Evolutionary conservation across 2,113 vertebrate genomes (phyloP), one percentile per base, ranked within the genome.

Genomic region (Carassius auratus): DNA sequence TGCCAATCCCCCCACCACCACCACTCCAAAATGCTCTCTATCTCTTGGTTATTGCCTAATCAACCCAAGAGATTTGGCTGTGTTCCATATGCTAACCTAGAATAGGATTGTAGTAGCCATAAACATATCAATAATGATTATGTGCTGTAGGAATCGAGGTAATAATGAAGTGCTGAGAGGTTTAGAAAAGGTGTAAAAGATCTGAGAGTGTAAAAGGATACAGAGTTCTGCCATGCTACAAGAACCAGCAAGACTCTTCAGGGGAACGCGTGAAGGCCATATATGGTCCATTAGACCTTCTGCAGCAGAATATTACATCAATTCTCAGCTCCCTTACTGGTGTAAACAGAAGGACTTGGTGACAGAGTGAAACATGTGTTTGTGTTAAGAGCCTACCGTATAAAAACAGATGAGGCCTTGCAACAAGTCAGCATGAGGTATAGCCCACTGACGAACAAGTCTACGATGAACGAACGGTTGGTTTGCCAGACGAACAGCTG

Each of bases 401-500:
- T 83, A 59, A 83, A 83, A 83, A 83, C 81, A 83, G 81, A 83
- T 42, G 81, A 83, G 81, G 81, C 81, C 68, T 83, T 83, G 81
- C 68, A 83, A 83, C 50, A 33, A 83, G 81, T 57, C 81, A 83
- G 81, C 81, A 83, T 83, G 81, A 36, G 81, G 81, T 83, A 83
- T 71, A 59, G 81, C 81, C 62, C 81, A 73, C 81, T 33, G 68
- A 83, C 50, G 50, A 83, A 83, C 7, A 19, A 71, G 68, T 73
- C 30, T 45, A 86, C 64, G 48, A 33, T 62, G 62, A 75, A 81
- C 36, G 19, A 88, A 55, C 10, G 84, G 79, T 91, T 87, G 90
- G 90, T 91, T 89, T 92, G 91, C 89, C 91, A 90, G 89, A 89
- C 88, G 83, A 87, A 90, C 90, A 89, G 87, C 93, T 92, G 92